These are phyloP conservation scores for Potamarius usumacintae DNA, from an alignment of 2,113 vertebrate species.

Conservation along the genomic window DNA sequence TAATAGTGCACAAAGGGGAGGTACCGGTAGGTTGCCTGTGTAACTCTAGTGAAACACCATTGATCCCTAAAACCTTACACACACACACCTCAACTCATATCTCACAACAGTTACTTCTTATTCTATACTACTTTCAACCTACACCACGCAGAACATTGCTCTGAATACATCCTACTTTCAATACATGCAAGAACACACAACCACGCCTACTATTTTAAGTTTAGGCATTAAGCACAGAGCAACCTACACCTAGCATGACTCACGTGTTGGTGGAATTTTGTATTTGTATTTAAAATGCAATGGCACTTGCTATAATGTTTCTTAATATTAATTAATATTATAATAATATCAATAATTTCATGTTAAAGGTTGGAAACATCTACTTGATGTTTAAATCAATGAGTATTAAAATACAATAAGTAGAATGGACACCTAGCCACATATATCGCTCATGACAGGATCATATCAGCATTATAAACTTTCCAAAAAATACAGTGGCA, in stretches of 20 bases:
- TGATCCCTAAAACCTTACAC: conserved; percentile 3
- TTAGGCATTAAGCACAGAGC: background rate
- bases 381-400: background rate
- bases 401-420: background rate
- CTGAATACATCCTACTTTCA: background rate
- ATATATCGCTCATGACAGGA: background rate
- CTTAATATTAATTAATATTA: no score
- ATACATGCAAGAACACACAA: background rate
- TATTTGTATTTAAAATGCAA: background rate
- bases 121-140: background rate
- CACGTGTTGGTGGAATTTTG: background rate
- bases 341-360: background rate
- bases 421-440: background rate
- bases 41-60: conserved; percentile 19
- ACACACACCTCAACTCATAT: background rate
- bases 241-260: background rate
- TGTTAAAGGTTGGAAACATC: background rate
- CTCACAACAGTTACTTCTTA: background rate
- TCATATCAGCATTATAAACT: background rate
- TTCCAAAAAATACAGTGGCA: background rate
- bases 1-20: conserved; percentile 38
- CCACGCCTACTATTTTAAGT: background rate
- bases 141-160: background rate
- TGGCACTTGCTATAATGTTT: background rate
- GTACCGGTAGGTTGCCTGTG: conserved; percentile 15